Percentiles rank a stretch among this genome's conserved stretches.
Evolutionary conservation across 37 sponge, comb jelly and placozoan species (phyloP).

Genomic region (Aplysina aerophoba): DNA sequence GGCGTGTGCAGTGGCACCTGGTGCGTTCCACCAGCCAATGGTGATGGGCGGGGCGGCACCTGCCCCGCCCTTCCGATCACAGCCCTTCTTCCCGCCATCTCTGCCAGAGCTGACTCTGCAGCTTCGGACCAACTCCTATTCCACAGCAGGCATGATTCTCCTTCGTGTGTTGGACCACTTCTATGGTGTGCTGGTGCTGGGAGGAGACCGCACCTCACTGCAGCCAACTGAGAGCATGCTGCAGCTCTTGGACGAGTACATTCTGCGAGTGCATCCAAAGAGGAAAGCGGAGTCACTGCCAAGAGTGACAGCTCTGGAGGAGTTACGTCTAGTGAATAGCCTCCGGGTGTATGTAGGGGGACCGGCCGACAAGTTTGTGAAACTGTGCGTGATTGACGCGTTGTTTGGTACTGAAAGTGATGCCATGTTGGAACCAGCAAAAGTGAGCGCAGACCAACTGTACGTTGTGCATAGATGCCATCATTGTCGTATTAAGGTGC

Average conservation of each 20-base stretch:
- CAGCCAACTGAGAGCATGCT: conserved; percentile 27
- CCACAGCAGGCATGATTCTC: conserved; percentile 7
- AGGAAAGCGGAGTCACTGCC: background rate
- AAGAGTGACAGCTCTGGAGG: conserved; percentile 36
- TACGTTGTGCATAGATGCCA: background rate
- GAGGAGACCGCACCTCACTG: conserved; percentile 10
- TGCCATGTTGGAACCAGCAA: background rate
- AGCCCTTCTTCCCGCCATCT: background rate
- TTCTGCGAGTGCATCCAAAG: background rate
- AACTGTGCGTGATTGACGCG: conserved; percentile 68
- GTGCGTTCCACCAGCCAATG: too few relatives aligned
- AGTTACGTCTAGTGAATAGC: conserved; percentile 54
- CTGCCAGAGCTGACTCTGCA: conserved; percentile 30
- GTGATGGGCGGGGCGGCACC: too few relatives aligned
- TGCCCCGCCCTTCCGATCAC: too few relatives aligned
- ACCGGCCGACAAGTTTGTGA: conserved; percentile 21
- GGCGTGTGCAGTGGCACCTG: too few relatives aligned
- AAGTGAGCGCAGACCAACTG: background rate
- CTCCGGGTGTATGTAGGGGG: conserved; percentile 51
- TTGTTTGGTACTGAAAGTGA: conserved; percentile 52
- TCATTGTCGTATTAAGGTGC: background rate
- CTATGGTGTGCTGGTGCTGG: conserved; percentile 28
- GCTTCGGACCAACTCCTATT: conserved; percentile 1
- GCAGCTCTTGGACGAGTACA: conserved; percentile 27
- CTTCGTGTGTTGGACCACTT: conserved; percentile 20